A percentile compares a stretch with the other conserved stretches of the same genome.
phyloP scores from a whole-genome alignment of 2,113 vertebrate species.

The Scomber japonicus region DNA sequence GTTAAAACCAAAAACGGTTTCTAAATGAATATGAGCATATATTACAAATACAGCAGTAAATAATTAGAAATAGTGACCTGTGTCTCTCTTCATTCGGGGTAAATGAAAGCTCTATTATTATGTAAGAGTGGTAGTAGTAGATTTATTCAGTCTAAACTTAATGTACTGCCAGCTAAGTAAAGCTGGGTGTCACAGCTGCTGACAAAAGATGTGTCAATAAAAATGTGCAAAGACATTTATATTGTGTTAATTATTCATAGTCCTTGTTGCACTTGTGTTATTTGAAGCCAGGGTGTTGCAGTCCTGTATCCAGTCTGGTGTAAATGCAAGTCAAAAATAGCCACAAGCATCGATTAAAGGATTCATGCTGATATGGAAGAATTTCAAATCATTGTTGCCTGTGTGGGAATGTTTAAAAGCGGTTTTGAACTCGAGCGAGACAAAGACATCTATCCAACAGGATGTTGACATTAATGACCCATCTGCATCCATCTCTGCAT shows the following conservation, averaged over 20 bases:
- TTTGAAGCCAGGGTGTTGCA: not conserved
- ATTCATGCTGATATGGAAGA: not conserved
- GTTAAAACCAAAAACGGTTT: too few species aligned
- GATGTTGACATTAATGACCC: constrained; percentile 61
- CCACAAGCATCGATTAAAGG: not conserved
- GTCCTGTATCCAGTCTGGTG: not conserved
- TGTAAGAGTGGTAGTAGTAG: not conserved
- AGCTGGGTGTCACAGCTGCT: not conserved
- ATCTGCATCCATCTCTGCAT: constrained; percentile 61
- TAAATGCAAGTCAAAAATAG: not conserved
- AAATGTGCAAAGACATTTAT: not conserved
- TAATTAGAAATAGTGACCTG: too few species aligned
- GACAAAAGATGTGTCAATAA: not conserved
- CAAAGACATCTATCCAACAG: constrained; percentile 27
- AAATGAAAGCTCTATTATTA: too few species aligned
- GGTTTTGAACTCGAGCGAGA: not conserved
- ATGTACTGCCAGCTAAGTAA: too few species aligned
- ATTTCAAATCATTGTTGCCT: not conserved
- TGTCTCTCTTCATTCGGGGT: too few species aligned
- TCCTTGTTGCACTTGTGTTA: not conserved
- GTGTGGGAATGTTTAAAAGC: constrained; percentile 41
- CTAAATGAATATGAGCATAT: too few species aligned
- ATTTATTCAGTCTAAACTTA: too few species aligned
- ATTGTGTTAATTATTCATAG: not conserved
- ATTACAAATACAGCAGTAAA: too few species aligned